A percentile compares a stretch with the other conserved stretches of the same genome.
Conservation (phyloP, 1,140 invertebrate genomes). For the Gonatopus flavifemur region DNA sequence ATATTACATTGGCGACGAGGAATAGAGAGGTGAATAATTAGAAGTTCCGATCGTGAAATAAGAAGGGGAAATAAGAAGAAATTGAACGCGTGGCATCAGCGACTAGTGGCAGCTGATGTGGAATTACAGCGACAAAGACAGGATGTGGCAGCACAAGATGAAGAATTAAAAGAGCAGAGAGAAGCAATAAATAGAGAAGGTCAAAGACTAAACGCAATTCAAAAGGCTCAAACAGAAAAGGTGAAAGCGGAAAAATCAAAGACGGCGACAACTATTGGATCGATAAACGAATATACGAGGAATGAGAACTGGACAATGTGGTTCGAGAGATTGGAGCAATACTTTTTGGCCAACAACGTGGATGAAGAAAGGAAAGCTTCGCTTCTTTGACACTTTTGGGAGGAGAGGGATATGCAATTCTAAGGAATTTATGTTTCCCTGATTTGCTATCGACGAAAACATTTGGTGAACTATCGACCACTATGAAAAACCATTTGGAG, state of each 20-base stretch:
- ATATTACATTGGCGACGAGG: too few relatives aligned
- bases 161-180: too few relatives aligned
- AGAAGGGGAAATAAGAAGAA: too few relatives aligned
- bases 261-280: not conserved
- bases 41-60: too few relatives aligned
- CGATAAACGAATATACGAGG: slow-evolving; percentile 10
- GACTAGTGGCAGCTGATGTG: too few relatives aligned
- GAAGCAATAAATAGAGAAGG: too few relatives aligned
- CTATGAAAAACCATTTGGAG: too few relatives aligned
- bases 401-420: slow-evolving; percentile 16
- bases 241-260: not conserved
- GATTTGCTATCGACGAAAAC: not conserved
- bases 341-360: slow-evolving; percentile 3
- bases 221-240: not conserved
- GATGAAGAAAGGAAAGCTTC: slow-evolving; percentile 3
- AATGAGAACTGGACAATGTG: slow-evolving; percentile 16
- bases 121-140: too few relatives aligned
- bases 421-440: slow-evolving; percentile 22
- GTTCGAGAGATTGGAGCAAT: slow-evolving; percentile 21
- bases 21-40: too few relatives aligned
- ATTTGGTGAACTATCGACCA: not conserved
- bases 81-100: too few relatives aligned
- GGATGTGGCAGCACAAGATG: too few relatives aligned
- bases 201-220: not conserved
- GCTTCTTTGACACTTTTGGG: slow-evolving; percentile 19